These are phyloP conservation scores for Corythornis madagascariensis DNA, from an alignment of 2,113 vertebrate species.

Conservation along the genomic window DNA sequence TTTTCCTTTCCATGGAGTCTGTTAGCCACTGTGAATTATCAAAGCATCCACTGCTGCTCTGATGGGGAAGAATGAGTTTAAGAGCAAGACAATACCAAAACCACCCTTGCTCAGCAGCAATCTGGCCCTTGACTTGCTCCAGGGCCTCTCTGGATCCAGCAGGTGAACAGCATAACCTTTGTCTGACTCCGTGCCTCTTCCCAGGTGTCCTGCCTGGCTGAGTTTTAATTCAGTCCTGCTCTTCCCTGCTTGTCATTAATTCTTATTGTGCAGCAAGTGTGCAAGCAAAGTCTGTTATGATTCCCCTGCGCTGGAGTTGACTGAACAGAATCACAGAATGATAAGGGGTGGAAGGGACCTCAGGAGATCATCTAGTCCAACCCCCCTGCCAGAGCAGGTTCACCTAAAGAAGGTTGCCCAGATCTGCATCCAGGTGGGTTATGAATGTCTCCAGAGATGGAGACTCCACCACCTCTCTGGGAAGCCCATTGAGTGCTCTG, in stretches of 20 bases:
- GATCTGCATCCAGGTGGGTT: too few relatives aligned
- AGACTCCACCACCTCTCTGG: too few relatives aligned
- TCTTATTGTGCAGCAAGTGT: not conserved
- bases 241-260: not conserved
- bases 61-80: not conserved
- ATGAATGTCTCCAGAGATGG: too few relatives aligned
- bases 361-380: too few relatives aligned
- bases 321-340: not conserved
- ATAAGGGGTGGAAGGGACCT: too few relatives aligned
- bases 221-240: not conserved
- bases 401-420: too few relatives aligned
- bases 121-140: not conserved
- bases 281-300: not conserved
- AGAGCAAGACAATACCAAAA: not conserved
- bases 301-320: not conserved
- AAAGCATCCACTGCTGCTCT: not conserved
- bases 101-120: not conserved
- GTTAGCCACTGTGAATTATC: not conserved
- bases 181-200: not conserved
- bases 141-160: not conserved
- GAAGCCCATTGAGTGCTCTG: too few relatives aligned
- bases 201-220: not conserved
- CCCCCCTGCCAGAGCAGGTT: too few relatives aligned
- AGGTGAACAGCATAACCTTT: not conserved
- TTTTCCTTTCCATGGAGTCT: not conserved